Conservation (phyloP, 2,113 vertebrate genomes). For the Toxotes chatareus region DNA sequence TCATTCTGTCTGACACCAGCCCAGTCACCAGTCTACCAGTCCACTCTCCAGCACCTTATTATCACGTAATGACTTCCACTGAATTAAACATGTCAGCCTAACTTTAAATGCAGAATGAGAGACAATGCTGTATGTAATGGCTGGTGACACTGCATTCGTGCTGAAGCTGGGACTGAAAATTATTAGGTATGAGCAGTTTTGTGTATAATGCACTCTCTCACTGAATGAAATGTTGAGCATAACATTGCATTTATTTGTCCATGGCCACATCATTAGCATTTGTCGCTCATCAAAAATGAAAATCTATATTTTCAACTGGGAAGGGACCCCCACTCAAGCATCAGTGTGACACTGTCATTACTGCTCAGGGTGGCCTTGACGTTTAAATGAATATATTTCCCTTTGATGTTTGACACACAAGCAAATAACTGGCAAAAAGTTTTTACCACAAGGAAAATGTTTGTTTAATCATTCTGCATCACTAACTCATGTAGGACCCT, state of each 20-base stretch:
- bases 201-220: slow-evolving; percentile 17
- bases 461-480: slow-evolving; percentile 55
- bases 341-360: slow-evolving; percentile 47
- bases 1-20: slow-evolving; percentile 76
- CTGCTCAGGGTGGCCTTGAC: slow-evolving; percentile 30
- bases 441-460: slow-evolving; percentile 50
- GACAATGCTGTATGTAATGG: slow-evolving; percentile 42
- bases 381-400: slow-evolving; percentile 46
- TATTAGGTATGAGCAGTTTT: slow-evolving; percentile 39
- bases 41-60: slow-evolving; percentile 62
- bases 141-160: slow-evolving; percentile 27
- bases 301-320: slow-evolving; percentile 39
- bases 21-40: slow-evolving; percentile 69
- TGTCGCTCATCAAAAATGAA: slow-evolving; percentile 33
- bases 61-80: slow-evolving; percentile 75
- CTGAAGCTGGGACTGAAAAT: slow-evolving; percentile 30
- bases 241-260: slow-evolving; percentile 47
- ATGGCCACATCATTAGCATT: slow-evolving; percentile 44
- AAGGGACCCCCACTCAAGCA: slow-evolving; percentile 30
- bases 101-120: slow-evolving; percentile 56
- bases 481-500: not conserved
- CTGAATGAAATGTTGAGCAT: slow-evolving; percentile 25
- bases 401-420: slow-evolving; percentile 35
- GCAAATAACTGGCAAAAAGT: slow-evolving; percentile 14
- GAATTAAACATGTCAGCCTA: slow-evolving; percentile 73